A percentile compares a stretch with the other conserved stretches of the same genome.
Evolutionary conservation across 2,113 vertebrate genomes (phyloP).

Genomic region (Menura novaehollandiae): DNA sequence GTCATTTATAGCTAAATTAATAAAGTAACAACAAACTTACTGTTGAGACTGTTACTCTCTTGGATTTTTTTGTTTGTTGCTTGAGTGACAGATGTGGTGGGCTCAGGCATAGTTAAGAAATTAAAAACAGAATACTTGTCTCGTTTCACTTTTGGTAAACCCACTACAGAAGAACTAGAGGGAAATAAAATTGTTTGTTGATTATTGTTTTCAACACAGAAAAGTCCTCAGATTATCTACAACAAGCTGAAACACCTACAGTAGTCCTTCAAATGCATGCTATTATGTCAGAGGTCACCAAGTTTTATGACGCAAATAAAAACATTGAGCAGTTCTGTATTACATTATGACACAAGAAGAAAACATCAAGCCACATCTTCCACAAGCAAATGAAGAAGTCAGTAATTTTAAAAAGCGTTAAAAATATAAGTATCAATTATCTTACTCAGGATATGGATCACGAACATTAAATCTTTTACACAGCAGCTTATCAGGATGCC

Average conservation of each 20-base stretch:
- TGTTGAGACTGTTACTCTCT: slow-evolving; percentile 12
- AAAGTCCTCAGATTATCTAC: not conserved
- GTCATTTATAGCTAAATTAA: not conserved
- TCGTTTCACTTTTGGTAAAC: slow-evolving; percentile 90
- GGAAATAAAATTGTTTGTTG: not conserved
- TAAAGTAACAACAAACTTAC: slow-evolving; percentile 61
- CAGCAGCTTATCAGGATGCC: slow-evolving; percentile 92
- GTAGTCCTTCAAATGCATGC: not conserved
- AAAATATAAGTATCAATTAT: not conserved
- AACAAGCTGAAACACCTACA: not conserved
- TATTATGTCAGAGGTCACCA: not conserved
- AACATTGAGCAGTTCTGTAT: not conserved
- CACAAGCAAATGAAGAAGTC: not conserved
- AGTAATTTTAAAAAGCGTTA: not conserved
- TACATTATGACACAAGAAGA: not conserved
- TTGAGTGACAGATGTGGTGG: slow-evolving; percentile 11
- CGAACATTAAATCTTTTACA: slow-evolving; percentile 96
- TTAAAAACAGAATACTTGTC: slow-evolving; percentile 97
- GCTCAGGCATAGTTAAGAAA: slow-evolving; percentile 83
- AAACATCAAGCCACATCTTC: not conserved
- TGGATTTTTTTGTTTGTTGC: slow-evolving; percentile 4
- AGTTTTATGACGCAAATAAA: not conserved
- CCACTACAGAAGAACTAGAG: slow-evolving; percentile 81
- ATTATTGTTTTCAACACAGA: not conserved
- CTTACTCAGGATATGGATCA: slow-evolving; percentile 89